Base-by-base conservation (phyloP, 2,113 vertebrate species). In the Phylloscopus whistleri region DNA sequence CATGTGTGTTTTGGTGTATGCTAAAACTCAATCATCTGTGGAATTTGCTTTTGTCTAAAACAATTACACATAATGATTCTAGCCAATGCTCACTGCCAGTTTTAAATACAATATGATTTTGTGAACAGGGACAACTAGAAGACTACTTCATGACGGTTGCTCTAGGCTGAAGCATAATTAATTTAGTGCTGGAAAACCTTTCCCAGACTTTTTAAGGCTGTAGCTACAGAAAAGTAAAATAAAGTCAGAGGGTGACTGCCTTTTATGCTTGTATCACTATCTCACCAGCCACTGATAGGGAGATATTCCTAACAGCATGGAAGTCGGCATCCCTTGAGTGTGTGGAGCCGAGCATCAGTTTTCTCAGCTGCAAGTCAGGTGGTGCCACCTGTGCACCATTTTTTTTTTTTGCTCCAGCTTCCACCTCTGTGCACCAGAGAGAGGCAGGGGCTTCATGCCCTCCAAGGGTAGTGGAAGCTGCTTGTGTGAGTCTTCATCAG, bases 21-120 rank as follows among this genome's bases (percentile, higher is more conserved):
- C 66, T 96, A 90, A 75, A 96, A 96, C 95, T 95, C 89, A 83
- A 17, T 69, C 82, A 93, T 91, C 94, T 86, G 28, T 90, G 68
- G 73, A 90, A 92, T 93, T 94, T 93, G 37, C 59, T 94, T 91
- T 55, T 87, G 24, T 69, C 46, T 87, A 43, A 89, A 92, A 58
- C 15, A 41, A 85, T 91, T 68, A 43, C 27, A 87, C 33, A 10
- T 78, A 67, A 63, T 81, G 62, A 59, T 86, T 44, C 83, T 23
- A 83, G 89, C 75, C 70, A 96, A 85, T 68, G 52, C 56, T 85
- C 80, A 70, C 52, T 87, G 84, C 83, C 84, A 89, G 44, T 85
- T 76, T 59, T 70, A 75, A 72, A 92, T 39, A 63, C 90, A 76
- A 30, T 59, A 46, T 20, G 49, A 84, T 84, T 94, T 96, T 93